Evolutionary conservation across 2,888 invertebrate species (phyloP), one percentile per base, ranked within the genome.

Genomic region (Crocallis elinguaria): DNA sequence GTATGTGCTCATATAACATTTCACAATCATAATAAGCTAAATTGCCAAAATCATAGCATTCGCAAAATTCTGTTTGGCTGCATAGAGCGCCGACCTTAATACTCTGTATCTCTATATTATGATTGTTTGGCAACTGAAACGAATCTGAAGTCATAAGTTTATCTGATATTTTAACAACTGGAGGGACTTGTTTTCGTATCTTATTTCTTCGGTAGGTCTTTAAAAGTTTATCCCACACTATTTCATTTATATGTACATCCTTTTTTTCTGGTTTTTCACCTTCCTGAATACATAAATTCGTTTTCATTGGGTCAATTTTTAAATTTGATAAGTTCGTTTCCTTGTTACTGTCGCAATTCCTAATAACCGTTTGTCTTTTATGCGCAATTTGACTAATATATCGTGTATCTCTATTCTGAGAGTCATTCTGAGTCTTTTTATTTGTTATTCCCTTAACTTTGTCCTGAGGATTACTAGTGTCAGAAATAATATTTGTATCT

Each of bases 201-300:
- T 65, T 69, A 42, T 51, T 62, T 44, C 67, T 74, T 57, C 59
- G 53, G 64, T 86, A 86, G 6, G 82, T 84, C 70, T 73, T 84
- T 12, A 73, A 16, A 52, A 62, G 57, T 45, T 63, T 58, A 14
- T 37, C 14, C 37, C 52, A 35, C 30, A 35, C 33, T 16, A 21
- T 13, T 13, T 33, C 30, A 50, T 49, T 19, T 16, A 32, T 25
- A 27, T 14, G 14, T 27, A 23, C 35, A n/a, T 12, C 39, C 8
- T 41, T 54, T 36, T 87, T 86, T 73, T 86, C 88, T 48, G 88
- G 87, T 60, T 85, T 85, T 72, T 87, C 87, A 7, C 84, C 84
- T 30, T 85, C 86, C 67, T 86, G 84, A 50, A 79, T 76, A 63
- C 70, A 77, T 53, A 81, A 67, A 67, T 86, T 86, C 2, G 82